Evolutionary conservation across 2,888 invertebrate genomes (phyloP), one percentile per base, ranked within the genome.

Genomic region (Cerastis rubricosa): DNA sequence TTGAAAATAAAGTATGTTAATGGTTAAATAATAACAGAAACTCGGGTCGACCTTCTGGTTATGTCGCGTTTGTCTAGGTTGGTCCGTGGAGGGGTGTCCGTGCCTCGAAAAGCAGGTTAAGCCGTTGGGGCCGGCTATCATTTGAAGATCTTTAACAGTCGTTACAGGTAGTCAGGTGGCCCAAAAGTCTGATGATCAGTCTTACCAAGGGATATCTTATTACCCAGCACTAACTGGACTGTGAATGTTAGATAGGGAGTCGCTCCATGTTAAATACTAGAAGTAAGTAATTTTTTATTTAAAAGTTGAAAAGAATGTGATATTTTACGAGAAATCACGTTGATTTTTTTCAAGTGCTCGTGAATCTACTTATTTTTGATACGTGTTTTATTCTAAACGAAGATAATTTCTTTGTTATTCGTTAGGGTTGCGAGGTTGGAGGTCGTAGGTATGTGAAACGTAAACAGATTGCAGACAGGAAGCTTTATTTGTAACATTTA

Each of bases 331-430:
- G 5, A 54, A 54, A n/a, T n/a, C 51, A 11, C 51, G 3, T 51
- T 51, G 9, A n/a, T n/a, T 51, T 51, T n/a, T 22, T 4, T 54
- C 11, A 54, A 54, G n/a, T 54, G 54, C n/a, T 54, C 11, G 11
- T 54, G n/a, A n/a, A 54, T n/a, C 12, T 57, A 57, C 12, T 12
- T 61, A 35, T 11, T 29, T 68, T 69, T 64, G 61, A 72, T 66
- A 69, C 40, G 40, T 64, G 64, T 61, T 57, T 43, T 66, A 12
- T 43, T 66, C 65, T 0, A 4, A 47, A 54, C 35, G 14, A 72
- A 19, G 14, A 40, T 61, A 47, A 61, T 59, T 71, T 67, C 17
- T 72, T 72, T 51, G 61, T 54, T 14, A 17, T 65, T 47, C 47
- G n/a, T 64, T 35, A 11, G 51, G 17, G 25, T 49, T 67, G 19